Conservation (phyloP, 92 coral and sea anemone species). For the Hydrozoanthus gracilis region DNA sequence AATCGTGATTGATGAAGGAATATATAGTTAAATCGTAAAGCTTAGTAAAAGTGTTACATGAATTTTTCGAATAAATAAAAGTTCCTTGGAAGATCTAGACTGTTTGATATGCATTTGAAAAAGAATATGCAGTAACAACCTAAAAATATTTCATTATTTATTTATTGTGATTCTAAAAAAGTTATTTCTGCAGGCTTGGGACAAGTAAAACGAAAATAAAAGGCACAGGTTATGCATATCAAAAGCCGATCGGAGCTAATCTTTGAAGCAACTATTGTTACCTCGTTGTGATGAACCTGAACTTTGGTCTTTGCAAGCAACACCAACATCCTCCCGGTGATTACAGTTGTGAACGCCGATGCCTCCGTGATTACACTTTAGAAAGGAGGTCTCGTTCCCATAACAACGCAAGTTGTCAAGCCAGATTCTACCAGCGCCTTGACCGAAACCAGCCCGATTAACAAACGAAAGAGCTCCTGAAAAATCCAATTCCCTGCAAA, state of each 20-base stretch:
- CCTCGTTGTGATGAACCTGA: not conserved
- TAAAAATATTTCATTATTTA: no score
- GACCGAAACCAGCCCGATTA: conserved; percentile 5
- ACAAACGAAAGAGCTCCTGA: conserved; percentile 1
- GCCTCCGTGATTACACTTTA: conserved; percentile 28
- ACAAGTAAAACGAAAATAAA: not conserved
- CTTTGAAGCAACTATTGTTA: not conserved
- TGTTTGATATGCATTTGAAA: no score
- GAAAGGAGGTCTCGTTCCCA: conserved; percentile 11
- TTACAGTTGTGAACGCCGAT: conserved; percentile 2
- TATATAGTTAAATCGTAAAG: no score
- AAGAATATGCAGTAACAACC: no score
- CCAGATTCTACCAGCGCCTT: conserved; percentile 18
- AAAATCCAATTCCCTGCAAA: conserved; percentile 26
- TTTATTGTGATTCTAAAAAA: no score
- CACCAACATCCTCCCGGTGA: conserved; percentile 26
- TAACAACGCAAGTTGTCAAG: conserved; percentile 27
- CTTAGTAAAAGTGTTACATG: no score
- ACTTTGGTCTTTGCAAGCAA: not conserved
- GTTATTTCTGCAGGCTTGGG: not conserved
- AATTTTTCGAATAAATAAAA: no score
- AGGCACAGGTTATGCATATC: not conserved
- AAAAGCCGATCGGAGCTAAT: no score
- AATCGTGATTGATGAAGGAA: no score
- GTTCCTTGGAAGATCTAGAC: no score